phyloP scores from a whole-genome alignment of 2,113 vertebrate genomes.

The Sturnira hondurensis region DNA sequence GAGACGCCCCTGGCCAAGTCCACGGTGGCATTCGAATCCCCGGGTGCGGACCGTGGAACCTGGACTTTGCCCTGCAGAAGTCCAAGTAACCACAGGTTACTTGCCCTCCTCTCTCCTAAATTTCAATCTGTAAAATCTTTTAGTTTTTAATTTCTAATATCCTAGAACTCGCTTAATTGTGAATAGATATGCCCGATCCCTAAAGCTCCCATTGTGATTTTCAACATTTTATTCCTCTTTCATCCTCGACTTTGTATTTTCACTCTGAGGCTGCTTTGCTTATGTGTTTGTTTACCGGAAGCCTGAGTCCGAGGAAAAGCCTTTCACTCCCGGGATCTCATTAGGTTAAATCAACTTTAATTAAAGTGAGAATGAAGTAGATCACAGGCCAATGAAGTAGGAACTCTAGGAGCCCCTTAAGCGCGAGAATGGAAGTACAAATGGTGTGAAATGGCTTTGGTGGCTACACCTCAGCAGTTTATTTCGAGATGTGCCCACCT shows the following conservation, averaged over 20 bases:
- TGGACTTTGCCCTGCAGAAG: not conserved
- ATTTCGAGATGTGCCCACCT: not conserved
- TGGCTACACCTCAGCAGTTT: too few relatives aligned
- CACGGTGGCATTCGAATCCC: not conserved
- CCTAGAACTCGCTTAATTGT: not conserved
- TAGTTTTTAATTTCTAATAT: not conserved
- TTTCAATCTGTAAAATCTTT: not conserved
- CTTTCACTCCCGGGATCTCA: not conserved
- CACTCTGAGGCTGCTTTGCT: not conserved
- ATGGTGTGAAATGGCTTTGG: not conserved
- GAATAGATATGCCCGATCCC: not conserved
- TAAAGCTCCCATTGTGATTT: not conserved
- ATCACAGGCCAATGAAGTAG: not conserved
- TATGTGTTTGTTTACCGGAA: not conserved
- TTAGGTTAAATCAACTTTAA: not conserved
- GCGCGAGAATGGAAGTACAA: not conserved
- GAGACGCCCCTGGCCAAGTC: rapidly evolving
- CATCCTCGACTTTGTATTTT: not conserved
- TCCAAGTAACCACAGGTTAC: not conserved
- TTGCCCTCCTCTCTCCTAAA: not conserved
- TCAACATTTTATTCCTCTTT: not conserved
- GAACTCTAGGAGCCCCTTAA: not conserved
- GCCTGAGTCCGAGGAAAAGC: not conserved
- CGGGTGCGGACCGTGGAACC: not conserved
- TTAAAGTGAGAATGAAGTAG: too few relatives aligned